Evolutionary conservation across 2,797 vertebrate species (phyloP).

Genomic region (Hydrolagus colliei): DNA sequence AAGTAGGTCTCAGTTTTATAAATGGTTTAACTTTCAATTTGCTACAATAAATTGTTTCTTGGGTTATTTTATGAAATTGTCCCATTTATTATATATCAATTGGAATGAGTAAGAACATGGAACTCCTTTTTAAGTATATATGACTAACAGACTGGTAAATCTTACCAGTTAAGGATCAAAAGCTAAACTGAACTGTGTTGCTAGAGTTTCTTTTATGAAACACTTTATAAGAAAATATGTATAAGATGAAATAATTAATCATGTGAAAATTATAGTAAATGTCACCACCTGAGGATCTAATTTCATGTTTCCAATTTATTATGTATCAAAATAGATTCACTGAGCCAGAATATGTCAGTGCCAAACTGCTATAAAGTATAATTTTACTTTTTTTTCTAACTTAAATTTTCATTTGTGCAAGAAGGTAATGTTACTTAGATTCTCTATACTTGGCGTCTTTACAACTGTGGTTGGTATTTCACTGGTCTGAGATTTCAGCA

Average conservation of each 20-base stretch:
- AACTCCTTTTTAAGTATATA: neutral
- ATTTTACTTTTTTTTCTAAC: neutral
- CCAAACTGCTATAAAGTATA: neutral
- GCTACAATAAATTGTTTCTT: conserved; percentile 1
- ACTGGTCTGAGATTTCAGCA: neutral
- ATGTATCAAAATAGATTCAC: neutral
- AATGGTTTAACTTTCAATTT: conserved; percentile 52
- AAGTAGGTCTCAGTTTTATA: conserved; percentile 50
- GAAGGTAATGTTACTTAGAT: neutral
- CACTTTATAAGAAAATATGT: neutral
- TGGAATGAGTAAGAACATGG: neutral
- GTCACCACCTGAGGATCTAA: neutral
- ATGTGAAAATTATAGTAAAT: neutral
- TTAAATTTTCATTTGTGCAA: neutral
- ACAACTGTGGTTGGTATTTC: neutral
- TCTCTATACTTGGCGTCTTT: neutral
- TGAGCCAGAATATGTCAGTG: neutral
- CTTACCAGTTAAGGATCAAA: neutral
- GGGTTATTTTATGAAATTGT: neutral
- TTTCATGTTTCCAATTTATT: conserved; percentile 6
- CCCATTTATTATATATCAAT: neutral
- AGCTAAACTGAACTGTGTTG: neutral
- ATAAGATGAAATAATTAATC: neutral
- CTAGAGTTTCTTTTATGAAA: neutral
- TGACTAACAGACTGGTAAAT: neutral